Conservation (phyloP, 2,888 invertebrate species). For the Campaea margaritaria region DNA sequence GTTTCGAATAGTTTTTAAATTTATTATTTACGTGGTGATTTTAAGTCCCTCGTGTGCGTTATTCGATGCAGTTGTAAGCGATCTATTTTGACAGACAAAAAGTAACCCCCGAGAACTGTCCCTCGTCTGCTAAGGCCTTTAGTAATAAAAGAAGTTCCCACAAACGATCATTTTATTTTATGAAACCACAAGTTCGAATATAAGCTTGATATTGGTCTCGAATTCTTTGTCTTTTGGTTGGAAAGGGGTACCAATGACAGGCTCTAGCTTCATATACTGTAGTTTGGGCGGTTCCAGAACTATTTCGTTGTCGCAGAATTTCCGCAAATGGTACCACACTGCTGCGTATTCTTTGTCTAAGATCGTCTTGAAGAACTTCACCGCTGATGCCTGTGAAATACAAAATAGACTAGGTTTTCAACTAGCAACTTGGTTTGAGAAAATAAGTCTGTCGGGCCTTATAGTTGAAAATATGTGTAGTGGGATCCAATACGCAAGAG, state of each 20-base stretch:
- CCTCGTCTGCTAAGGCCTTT: too few species aligned
- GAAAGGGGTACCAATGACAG: slow-evolving; percentile 62
- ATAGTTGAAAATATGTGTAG: too few species aligned
- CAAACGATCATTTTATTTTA: slow-evolving; percentile 43
- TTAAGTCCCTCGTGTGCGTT: too few species aligned
- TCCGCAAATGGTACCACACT: slow-evolving; percentile 66
- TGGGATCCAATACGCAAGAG: too few species aligned
- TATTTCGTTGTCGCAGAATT: slow-evolving; percentile 58
- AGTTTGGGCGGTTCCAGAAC: slow-evolving; percentile 50
- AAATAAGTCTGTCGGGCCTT: too few species aligned
- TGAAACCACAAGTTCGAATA: slow-evolving; percentile 55
- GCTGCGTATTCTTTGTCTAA: slow-evolving; percentile 75
- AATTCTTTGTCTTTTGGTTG: slow-evolving; percentile 55
- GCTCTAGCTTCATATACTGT: slow-evolving; percentile 44
- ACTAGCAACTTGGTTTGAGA: too few species aligned
- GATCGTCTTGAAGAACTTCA: slow-evolving; percentile 82
- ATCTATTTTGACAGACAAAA: too few species aligned
- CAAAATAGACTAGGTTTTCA: slow-evolving; percentile 1
- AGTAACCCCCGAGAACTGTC: too few species aligned
- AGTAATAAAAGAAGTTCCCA: slow-evolving; percentile 21
- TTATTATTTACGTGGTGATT: too few species aligned
- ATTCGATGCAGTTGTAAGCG: too few species aligned
- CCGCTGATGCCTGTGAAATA: slow-evolving; percentile 73
- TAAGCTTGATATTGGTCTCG: slow-evolving; percentile 62
- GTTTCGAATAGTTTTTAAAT: too few species aligned